Evolutionary conservation across 2,888 invertebrate species (phyloP), one percentile per base, ranked within the genome.

Genomic region (Sesia bembeciformis): DNA sequence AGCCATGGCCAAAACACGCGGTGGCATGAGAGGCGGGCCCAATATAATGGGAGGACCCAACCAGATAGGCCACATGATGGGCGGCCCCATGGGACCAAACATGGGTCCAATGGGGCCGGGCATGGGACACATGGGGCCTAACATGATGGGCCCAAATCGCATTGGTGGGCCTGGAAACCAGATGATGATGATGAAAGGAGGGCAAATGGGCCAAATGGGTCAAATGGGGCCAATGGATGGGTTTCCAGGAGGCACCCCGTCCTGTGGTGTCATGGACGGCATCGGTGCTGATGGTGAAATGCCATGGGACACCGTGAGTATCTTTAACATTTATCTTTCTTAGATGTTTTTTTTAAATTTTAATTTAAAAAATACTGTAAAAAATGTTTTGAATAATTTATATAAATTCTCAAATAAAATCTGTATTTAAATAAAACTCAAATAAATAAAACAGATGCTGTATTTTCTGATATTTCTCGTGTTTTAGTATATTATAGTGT

Each of bases 1-100:
- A 53, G 93, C 94, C 51, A 93, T 94, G 91, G 93, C 94, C 67
- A 94, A 94, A 75, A 93, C 93, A 63, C 92, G 94, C 62, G 92
- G 92, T 40, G 92, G 91, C 53, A 91, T 91, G 76, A 86, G 92
- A 4, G 89, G 89, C 6, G 88, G 86, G 3, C 89, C 87, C 57
- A 90, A 80, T 68, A 90, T 84, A 89, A 90, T 83, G 90, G 89
- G 82, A 56, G 91, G 84, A 53, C 90, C 87, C 4, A 87, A 82
- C 60, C 88, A 87, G 64, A 85, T 87, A 85, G 80, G 84, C 3
- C 88, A 87, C 70, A 88, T 87, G 84, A 87, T 88, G 86, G 86
- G 88, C 23, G 88, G 88, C 1, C 90, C 90, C 7, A 88, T 88
- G 86, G 87, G 86, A 0, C 84, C 81, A 3, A 83, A 82, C 57